Conservation (phyloP, 2,113 vertebrate genomes). For the Chitala chitala region DNA sequence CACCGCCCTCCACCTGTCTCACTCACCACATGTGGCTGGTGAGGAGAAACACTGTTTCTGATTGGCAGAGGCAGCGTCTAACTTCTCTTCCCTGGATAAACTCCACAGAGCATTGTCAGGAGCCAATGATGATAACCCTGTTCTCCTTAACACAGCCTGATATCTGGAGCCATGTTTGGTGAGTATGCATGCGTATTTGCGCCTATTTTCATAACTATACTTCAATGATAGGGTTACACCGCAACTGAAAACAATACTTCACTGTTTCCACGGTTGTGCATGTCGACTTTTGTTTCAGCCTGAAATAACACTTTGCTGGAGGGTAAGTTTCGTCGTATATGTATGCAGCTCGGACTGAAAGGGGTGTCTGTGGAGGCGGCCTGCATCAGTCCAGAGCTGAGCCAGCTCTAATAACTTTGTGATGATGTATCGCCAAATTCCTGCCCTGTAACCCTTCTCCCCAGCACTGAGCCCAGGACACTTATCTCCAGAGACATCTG, state of each 20-base stretch:
- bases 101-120: constrained; percentile 48
- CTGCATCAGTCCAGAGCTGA: constrained; percentile 60
- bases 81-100: constrained; percentile 49
- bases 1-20: constrained; percentile 45
- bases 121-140: constrained; percentile 58
- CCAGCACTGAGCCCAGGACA: constrained; percentile 75
- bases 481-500: constrained; percentile 91
- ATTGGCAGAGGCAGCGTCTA: constrained; percentile 57
- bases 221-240: constrained; percentile 61
- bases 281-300: constrained; percentile 75
- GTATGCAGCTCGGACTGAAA: constrained; percentile 57
- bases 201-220: constrained; percentile 53
- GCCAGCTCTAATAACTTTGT: constrained; percentile 80
- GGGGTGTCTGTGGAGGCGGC: constrained; percentile 63
- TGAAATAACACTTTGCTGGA: constrained; percentile 70
- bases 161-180: constrained; percentile 60
- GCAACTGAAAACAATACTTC: constrained; percentile 67
- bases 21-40: constrained; percentile 61
- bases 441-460: constrained; percentile 68
- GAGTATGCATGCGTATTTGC: neutral
- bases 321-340: constrained; percentile 71
- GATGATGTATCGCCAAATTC: constrained; percentile 88
- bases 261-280: constrained; percentile 70
- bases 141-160: constrained; percentile 56
- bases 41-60: constrained; percentile 56